Base-by-base conservation (phyloP, 2,113 vertebrate genomes). In the Garra rufa region DNA sequence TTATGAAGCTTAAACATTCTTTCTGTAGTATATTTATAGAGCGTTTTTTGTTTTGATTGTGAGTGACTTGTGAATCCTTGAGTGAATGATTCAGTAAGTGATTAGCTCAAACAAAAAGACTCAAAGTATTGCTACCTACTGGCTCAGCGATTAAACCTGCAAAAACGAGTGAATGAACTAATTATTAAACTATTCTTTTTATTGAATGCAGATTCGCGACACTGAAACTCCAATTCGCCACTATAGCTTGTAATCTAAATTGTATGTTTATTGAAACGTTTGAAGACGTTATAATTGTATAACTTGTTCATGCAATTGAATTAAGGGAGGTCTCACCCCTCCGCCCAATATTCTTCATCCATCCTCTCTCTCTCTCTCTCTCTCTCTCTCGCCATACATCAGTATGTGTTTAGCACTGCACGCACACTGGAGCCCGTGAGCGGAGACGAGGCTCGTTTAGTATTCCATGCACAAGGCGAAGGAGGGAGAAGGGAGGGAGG, bases 391-490 rank as follows among this genome's bases (percentile, higher is more conserved):
- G 75, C 92, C 90, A 94, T 92, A 95, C 93, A 92, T 91, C 92
- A 92, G 92, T 89, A 41, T 91, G 90, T 91, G 89, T 93, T 94
- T 92, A 93, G 92, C 89, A 86, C 87, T 86, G 91, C 89, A 85
- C 88, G 76, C 85, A 87, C 89, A 87, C 84, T 85, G 89, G 83
- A 92, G 91, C 90, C 90, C 87, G 88, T 84, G 90, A 91, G 88
- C 88, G 88, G 88, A 91, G 92, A 91, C 90, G 85, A 81, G 83
- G 87, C 88, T 86, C 78, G 84, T 92, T 95, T 94, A 94, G 92
- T 94, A 95, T 95, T 95, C 94, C 88, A 91, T 91, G 91, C 94
- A 95, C 94, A 94, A 91, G 90, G 89, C 88, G 87, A 82, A 71
- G 65, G 83, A 85, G 83, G 70, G 85, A 76, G 81, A 90, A 91